A percentile compares a stretch with the other conserved stretches of the same genome.
Evolutionary conservation across 2,888 invertebrate genomes (phyloP).

Genomic region (Nemapogon koenigi): DNA sequence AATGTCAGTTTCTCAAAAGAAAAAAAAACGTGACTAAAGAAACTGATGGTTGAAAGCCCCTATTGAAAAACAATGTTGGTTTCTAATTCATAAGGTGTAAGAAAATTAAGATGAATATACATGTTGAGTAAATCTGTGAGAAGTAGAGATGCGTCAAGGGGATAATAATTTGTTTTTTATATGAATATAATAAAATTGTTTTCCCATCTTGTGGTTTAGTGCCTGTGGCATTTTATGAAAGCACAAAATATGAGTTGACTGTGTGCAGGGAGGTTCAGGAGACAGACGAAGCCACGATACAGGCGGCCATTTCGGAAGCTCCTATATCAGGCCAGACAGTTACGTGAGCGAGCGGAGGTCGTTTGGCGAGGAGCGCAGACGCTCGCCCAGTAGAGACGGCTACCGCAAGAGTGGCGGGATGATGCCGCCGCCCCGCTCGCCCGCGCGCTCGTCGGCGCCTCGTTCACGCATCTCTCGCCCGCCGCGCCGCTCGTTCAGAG

Average conservation of each 20-base stretch:
- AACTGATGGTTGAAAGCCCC: too few relatives aligned
- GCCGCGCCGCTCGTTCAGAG: constrained; percentile 60
- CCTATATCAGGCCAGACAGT: constrained; percentile 63
- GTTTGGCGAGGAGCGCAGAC: constrained; percentile 60
- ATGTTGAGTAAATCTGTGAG: too few relatives aligned
- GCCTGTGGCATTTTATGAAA: background rate
- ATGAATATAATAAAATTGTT: too few relatives aligned
- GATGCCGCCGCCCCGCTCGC: constrained; percentile 51
- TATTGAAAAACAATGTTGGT: too few relatives aligned
- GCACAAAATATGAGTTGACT: constrained; percentile 41
- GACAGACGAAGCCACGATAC: constrained; percentile 65
- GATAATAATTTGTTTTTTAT: too few relatives aligned
- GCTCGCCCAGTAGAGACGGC: constrained; percentile 55
- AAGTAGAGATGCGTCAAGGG: too few relatives aligned
- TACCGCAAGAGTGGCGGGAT: constrained; percentile 56
- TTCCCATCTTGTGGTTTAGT: too few relatives aligned
- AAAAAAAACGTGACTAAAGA: too few relatives aligned
- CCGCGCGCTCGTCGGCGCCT: constrained; percentile 32
- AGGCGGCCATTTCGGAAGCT: constrained; percentile 61
- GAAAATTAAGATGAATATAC: too few relatives aligned
- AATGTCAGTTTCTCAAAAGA: too few relatives aligned
- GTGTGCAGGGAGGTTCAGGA: constrained; percentile 61
- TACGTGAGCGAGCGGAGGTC: constrained; percentile 55
- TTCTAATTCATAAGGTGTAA: too few relatives aligned
- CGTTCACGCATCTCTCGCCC: constrained; percentile 49